Evolutionary conservation across 2,888 invertebrate species (phyloP).

Genomic region (Leptinotarsa peninsularis): DNA sequence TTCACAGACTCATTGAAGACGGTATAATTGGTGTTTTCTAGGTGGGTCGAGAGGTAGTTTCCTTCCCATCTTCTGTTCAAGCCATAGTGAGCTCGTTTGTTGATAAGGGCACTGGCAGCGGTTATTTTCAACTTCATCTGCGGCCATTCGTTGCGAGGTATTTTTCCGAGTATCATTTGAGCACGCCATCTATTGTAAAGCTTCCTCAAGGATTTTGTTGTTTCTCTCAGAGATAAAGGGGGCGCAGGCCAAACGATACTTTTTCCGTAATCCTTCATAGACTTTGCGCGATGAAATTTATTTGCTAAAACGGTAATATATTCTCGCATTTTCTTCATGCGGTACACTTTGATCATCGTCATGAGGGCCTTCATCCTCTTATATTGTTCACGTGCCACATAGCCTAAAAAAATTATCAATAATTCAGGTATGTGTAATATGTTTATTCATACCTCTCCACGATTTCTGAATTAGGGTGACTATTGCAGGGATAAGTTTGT

Average conservation of each 20-base stretch:
- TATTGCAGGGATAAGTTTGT: constrained; percentile 89
- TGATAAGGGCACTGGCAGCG: constrained; percentile 79
- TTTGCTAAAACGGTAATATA: constrained; percentile 76
- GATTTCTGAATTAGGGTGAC: constrained; percentile 95
- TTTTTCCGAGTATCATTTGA: constrained; percentile 78
- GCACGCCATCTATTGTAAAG: constrained; percentile 90
- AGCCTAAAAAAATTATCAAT: constrained; percentile 54
- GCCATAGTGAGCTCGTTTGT: constrained; percentile 79
- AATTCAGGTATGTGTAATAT: not conserved
- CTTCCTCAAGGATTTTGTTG: constrained; percentile 72
- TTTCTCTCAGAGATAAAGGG: constrained; percentile 76
- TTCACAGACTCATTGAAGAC: constrained; percentile 76
- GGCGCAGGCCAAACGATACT: constrained; percentile 85
- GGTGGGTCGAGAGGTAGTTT: constrained; percentile 79
- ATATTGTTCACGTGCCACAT: constrained; percentile 77
- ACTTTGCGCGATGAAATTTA: constrained; percentile 75
- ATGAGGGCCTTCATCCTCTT: constrained; percentile 88
- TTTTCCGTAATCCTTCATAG: constrained; percentile 81
- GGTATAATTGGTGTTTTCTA: constrained; percentile 77
- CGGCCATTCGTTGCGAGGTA: constrained; percentile 88
- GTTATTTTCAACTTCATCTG: constrained; percentile 84
- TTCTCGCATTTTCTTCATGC: constrained; percentile 79
- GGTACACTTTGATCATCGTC: constrained; percentile 84
- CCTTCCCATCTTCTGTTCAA: constrained; percentile 85
- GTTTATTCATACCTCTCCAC: constrained; percentile 76